Evolutionary conservation across 2,888 invertebrate genomes (phyloP).

Genomic region (Dynastes hyllus): DNA sequence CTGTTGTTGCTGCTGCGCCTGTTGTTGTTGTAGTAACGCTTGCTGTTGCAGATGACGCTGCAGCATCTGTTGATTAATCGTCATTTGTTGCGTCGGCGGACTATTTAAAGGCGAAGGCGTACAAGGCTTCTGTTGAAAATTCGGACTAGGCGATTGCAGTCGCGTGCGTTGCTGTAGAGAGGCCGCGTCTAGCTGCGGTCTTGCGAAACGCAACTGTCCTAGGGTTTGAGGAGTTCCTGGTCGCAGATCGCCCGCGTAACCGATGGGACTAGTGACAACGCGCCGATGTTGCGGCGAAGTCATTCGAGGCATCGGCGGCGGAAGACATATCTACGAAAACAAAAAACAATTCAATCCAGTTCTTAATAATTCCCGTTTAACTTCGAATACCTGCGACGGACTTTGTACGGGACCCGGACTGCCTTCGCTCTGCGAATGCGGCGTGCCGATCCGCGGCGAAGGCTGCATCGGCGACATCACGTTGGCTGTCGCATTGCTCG

Average conservation of each 20-base stretch:
- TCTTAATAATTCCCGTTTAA: too few relatives aligned
- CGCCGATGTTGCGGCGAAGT: conserved; percentile 76
- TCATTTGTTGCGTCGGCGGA: conserved; percentile 67
- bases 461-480: conserved; percentile 76
- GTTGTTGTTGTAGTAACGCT: conserved; percentile 67
- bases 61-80: conserved; percentile 64
- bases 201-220: conserved; percentile 61
- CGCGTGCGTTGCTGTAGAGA: conserved; percentile 64
- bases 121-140: conserved; percentile 68
- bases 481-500: conserved; percentile 67
- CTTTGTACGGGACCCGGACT: conserved; percentile 75
- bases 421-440: conserved; percentile 77
- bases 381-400: conserved; percentile 64
- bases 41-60: conserved; percentile 70
- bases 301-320: conserved; percentile 74
- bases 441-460: conserved; percentile 77
- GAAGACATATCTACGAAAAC: conserved; percentile 63
- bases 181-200: conserved; percentile 63
- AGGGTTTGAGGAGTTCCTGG: conserved; percentile 60
- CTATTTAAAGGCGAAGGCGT: conserved; percentile 69
- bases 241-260: conserved; percentile 68
- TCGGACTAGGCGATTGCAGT: conserved; percentile 64
- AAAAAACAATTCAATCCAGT: too few relatives aligned
- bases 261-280: conserved; percentile 74
- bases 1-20: conserved; percentile 55